Conservation (phyloP, 1,140 invertebrate species). For the Seison nebaliae region DNA sequence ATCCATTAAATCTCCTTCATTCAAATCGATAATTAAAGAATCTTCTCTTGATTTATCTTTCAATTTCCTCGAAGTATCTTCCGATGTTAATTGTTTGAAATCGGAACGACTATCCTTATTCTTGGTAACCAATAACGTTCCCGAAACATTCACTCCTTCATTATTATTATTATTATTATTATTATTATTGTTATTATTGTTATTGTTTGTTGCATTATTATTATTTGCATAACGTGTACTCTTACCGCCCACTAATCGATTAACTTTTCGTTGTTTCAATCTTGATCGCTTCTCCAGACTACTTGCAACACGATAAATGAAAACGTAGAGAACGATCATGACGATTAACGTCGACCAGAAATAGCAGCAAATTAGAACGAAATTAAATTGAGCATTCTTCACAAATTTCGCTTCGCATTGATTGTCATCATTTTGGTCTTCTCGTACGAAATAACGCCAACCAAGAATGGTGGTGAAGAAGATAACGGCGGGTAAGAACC, state of each 20-base stretch:
- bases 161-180: background rate
- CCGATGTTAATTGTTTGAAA: background rate
- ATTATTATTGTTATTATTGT: background rate
- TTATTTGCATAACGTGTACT: background rate
- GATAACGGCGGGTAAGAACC: constrained; percentile 71
- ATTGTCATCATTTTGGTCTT: constrained; percentile 55
- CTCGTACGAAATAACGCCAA: constrained; percentile 87
- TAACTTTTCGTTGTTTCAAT: constrained; percentile 8
- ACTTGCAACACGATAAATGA: constrained; percentile 10
- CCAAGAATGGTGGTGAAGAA: constrained; percentile 97
- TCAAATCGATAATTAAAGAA: background rate
- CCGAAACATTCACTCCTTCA: background rate
- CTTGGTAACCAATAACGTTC: background rate
- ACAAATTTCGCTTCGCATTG: constrained; percentile 82
- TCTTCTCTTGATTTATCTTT: background rate
- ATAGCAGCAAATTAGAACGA: constrained; percentile 69
- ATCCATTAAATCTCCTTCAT: background rate
- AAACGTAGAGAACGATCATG: constrained; percentile 39
- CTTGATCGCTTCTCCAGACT: constrained; percentile 8
- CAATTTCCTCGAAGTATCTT: too few relatives aligned
- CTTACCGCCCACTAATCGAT: constrained; percentile 6
- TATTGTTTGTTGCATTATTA: background rate
- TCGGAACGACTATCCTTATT: background rate
- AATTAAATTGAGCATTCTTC: constrained; percentile 80
- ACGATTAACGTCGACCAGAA: constrained; percentile 79